Evolutionary conservation across 2,113 vertebrate genomes (phyloP), one percentile per base, ranked within the genome.

Genomic region (Anseranas semipalmata): DNA sequence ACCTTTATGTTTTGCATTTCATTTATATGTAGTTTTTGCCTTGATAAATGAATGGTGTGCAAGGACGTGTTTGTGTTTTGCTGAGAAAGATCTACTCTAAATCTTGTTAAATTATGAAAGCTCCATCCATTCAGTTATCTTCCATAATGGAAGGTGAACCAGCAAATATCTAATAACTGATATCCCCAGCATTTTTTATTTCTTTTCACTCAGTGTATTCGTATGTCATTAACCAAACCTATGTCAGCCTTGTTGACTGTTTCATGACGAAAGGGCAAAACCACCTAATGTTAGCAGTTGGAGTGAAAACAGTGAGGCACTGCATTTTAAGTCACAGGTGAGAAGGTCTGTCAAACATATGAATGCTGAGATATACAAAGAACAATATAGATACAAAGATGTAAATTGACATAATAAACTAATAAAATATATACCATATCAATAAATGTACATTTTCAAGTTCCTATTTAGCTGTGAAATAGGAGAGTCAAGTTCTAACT

Each of bases 81-180:
- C 30, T 56, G 79, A 92, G 39, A 86, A 41, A 63, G 77, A 81
- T 73, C 75, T 52, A 60, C 32, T 83, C 39, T 87, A 71, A 84
- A 70, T 93, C 72, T 77, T 79, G 75, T 37, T 65, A 91, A 89
- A 50, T 72, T 84, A 37, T 66, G 62, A 72, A 76, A 79, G 39
- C 10, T 87, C 48, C n/a, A 55, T 75, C 65, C 45, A 76, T 80
- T 72, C 75, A 73, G 41, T 67, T 96, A 87, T 48, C 82, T 93
- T 97, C 90, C 45, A 71, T 85, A 90, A 89, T 18, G 78, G 84
- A 93, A 83, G 56, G 43, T 87, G 46, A 95, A 68, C 43, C 41
- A 82, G 37, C 32, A 85, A 55, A 70, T 74, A 22, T 32, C 19
- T 76, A 59, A 89, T 88, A 55, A 87, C 68, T 93, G 37, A 70